Evolutionary conservation across 2,797 vertebrate genomes (phyloP).

Genomic region (Paguma larvata): DNA sequence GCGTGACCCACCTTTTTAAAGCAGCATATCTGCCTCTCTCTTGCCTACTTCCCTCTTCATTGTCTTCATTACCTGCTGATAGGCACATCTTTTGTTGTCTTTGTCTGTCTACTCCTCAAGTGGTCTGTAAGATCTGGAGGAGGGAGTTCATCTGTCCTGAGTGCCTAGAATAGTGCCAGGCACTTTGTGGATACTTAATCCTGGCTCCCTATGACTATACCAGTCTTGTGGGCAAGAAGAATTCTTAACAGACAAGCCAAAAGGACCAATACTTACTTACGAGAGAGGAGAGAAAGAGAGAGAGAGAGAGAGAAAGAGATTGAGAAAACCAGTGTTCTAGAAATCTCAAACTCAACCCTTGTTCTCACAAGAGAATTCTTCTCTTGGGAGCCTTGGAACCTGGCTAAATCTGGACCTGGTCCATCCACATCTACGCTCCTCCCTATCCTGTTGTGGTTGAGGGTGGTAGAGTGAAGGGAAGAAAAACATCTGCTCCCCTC

Average conservation of each 20-base stretch:
- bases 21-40: neutral
- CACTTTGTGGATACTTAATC: neutral
- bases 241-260: neutral
- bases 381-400: neutral
- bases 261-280: neutral
- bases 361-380: neutral
- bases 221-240: neutral
- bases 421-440: accelerated
- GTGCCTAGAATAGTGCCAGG: neutral
- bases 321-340: neutral
- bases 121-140: neutral
- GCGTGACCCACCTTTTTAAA: neutral
- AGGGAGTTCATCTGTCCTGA: neutral
- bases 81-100: neutral
- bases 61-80: neutral
- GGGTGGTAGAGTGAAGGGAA: neutral
- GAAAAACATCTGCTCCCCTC: neutral
- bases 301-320: neutral
- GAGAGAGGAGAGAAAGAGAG: neutral
- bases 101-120: neutral
- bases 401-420: neutral
- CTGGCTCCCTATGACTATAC: neutral
- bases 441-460: too few relatives aligned
- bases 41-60: neutral
- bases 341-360: neutral